Evolutionary conservation across 2,888 invertebrate genomes (phyloP).

Genomic region (Mechanitis mazaeus): DNA sequence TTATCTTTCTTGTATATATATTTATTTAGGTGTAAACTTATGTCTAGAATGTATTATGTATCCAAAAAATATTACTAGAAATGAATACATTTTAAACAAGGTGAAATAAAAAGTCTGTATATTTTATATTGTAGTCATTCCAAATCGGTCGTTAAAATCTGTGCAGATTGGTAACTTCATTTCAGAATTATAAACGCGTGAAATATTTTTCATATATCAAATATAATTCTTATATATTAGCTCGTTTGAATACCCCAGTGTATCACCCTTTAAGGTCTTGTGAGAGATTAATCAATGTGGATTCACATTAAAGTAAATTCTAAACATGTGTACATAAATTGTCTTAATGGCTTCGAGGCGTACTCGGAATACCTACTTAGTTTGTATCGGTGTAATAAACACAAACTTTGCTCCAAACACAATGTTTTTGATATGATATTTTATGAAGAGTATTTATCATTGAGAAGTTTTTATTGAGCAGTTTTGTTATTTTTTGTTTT

Average conservation of each 20-base stretch:
- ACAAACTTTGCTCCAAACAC: constrained; percentile 17
- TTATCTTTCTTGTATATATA: too few relatives aligned
- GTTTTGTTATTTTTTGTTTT: not conserved
- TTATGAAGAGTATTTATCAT: not conserved
- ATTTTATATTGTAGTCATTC: too few relatives aligned
- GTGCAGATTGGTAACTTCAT: too few relatives aligned
- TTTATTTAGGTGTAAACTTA: too few relatives aligned
- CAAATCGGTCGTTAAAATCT: too few relatives aligned
- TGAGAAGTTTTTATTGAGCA: not conserved
- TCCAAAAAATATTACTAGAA: too few relatives aligned
- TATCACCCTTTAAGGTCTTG: constrained; percentile 23
- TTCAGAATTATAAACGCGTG: too few relatives aligned
- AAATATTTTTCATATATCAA: not conserved
- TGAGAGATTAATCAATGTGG: constrained; percentile 59
- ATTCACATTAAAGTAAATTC: constrained; percentile 67
- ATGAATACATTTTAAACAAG: too few relatives aligned
- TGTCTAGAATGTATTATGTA: too few relatives aligned
- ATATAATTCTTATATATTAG: not conserved
- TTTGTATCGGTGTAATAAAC: constrained; percentile 20
- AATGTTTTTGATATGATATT: constrained; percentile 7
- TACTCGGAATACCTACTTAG: constrained; percentile 11
- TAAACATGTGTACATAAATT: constrained; percentile 67
- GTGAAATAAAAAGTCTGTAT: too few relatives aligned
- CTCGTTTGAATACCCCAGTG: not conserved
- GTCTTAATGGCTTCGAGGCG: constrained; percentile 51